Conservation (phyloP, 2,113 vertebrate genomes). For the Acrocephalus kingi region DNA sequence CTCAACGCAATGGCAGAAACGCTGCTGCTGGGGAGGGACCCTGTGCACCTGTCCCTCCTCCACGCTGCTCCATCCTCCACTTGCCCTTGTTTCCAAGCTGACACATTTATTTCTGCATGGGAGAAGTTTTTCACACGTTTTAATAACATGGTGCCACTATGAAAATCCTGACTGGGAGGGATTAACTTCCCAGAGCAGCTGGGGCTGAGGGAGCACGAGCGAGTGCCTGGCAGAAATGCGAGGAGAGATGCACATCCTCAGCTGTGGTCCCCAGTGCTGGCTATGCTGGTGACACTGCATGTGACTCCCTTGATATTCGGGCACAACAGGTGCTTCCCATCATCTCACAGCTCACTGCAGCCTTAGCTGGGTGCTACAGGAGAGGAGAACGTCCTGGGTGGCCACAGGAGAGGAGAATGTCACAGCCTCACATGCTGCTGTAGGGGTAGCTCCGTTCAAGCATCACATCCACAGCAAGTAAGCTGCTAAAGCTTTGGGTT, state of each 20-base stretch:
- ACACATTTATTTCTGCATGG: constrained; percentile 38
- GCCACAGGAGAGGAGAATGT: neutral
- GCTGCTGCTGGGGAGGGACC: neutral
- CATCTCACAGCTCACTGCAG: neutral
- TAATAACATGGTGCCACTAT: constrained; percentile 50
- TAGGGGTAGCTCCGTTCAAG: neutral
- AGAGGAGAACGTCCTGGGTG: neutral
- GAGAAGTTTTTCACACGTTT: constrained; percentile 34
- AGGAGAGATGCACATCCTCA: neutral
- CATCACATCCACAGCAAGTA: neutral
- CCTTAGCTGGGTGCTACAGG: neutral
- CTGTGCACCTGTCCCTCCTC: neutral
- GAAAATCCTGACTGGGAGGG: neutral
- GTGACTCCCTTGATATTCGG: neutral
- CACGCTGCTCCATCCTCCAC: neutral
- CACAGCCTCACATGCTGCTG: neutral
- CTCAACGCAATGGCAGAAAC: neutral
- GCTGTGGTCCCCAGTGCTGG: rapidly evolving
- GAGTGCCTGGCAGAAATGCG: neutral
- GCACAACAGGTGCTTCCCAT: neutral
- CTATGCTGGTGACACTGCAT: rapidly evolving
- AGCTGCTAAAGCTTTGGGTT: neutral
- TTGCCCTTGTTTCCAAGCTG: constrained; percentile 12
- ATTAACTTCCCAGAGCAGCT: constrained; percentile 2
- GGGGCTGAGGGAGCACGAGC: neutral